These are phyloP conservation scores for Sialia sialis DNA, from an alignment of 2,113 vertebrate species.

Conservation along the genomic window DNA sequence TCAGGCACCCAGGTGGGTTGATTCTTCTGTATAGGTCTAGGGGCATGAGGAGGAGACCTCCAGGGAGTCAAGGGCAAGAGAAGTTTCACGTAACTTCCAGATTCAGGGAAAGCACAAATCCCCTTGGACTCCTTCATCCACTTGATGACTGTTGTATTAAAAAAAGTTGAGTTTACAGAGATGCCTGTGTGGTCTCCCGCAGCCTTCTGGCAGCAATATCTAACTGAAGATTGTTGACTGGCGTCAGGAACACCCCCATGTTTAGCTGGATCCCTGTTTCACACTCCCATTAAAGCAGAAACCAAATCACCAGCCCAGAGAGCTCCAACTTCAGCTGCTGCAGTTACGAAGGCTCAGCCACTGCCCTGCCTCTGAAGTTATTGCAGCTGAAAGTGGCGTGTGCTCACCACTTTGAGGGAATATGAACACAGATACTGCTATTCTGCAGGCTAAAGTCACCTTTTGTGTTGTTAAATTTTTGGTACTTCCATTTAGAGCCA, in stretches of 20 bases:
- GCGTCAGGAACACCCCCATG: neutral
- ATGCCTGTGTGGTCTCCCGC: fast-evolving
- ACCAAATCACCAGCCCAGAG: neutral
- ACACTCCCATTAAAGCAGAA: neutral
- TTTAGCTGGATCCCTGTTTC: neutral
- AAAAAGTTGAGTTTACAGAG: neutral
- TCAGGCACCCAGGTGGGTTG: neutral
- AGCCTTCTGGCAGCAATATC: neutral
- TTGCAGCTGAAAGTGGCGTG: neutral
- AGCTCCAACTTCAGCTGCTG: fast-evolving
- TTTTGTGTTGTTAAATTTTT: neutral
- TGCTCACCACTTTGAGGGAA: neutral
- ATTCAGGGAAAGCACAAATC: neutral
- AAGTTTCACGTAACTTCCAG: fast-evolving
- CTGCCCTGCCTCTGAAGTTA: neutral
- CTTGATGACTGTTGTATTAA: neutral
- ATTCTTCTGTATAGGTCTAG: neutral
- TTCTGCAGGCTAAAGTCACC: neutral
- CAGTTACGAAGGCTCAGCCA: neutral
- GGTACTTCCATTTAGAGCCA: neutral
- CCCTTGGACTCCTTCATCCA: neutral
- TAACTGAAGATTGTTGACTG: neutral
- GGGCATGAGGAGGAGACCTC: neutral
- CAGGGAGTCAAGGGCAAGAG: neutral
- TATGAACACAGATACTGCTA: neutral